A percentile compares a stretch with the other conserved stretches of the same genome.
Conservation (phyloP, 1,140 invertebrate genomes). For the Scaptomyza hsui region DNA sequence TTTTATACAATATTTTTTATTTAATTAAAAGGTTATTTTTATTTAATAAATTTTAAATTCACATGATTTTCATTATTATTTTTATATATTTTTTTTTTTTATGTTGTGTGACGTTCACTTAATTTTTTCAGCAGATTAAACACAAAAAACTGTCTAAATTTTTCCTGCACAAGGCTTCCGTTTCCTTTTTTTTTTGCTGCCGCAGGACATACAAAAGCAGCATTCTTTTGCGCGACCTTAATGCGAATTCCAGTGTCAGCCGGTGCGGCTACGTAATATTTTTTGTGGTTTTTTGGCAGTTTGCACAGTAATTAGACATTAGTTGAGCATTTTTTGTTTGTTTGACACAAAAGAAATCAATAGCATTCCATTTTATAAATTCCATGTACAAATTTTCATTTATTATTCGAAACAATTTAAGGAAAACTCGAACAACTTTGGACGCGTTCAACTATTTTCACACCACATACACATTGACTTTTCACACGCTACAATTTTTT, state of each 20-base stretch:
- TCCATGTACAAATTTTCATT: not conserved
- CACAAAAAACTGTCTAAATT: not conserved
- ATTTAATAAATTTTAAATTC: not conserved
- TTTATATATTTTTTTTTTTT: not conserved
- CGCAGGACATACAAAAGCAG: slow-evolving; percentile 12
- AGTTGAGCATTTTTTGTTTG: slow-evolving; percentile 1
- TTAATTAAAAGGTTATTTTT: not conserved
- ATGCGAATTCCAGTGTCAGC: slow-evolving; percentile 29
- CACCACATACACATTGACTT: slow-evolving; percentile 1
- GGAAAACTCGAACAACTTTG: slow-evolving; percentile 5
- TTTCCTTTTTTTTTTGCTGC: slow-evolving; percentile 10
- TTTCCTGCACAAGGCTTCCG: slow-evolving; percentile 5
- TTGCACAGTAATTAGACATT: slow-evolving; percentile 46
- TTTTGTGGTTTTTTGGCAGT: slow-evolving; percentile 14
- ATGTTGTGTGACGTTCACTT: slow-evolving; percentile 20
- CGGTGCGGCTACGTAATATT: slow-evolving; percentile 50
- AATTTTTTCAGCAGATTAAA: slow-evolving; percentile 17
- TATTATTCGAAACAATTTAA: not conserved
- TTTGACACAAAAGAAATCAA: slow-evolving; percentile 45
- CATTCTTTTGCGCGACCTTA: slow-evolving; percentile 35
- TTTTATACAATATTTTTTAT: not conserved
- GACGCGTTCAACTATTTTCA: slow-evolving; percentile 12
- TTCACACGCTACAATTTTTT: slow-evolving; percentile 1
- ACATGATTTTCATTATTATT: not conserved
- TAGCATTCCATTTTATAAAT: slow-evolving; percentile 1